Evolutionary conservation across 1,140 invertebrate genomes (phyloP), one percentile per base, ranked within the genome.

Genomic region (Apolygus lucorum): DNA sequence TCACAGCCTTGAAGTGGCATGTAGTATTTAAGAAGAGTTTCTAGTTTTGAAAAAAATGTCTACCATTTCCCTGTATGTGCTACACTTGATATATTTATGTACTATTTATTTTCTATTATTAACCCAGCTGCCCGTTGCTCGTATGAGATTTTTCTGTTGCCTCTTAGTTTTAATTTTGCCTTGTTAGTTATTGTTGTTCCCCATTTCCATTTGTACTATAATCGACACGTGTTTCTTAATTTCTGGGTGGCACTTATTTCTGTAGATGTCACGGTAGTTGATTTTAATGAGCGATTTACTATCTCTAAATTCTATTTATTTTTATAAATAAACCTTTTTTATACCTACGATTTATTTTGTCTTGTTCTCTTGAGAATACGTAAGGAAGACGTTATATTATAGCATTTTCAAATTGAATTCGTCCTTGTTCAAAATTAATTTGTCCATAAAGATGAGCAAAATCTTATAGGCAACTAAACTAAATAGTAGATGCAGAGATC

Each of bases 261-360:
- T 59, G 22, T 14, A 59, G 22, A 17, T 59, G 54, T 59, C 54
- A 59, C 54, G 11, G 54, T 59, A 59, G 54, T 59, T 59, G 54
- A 59, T 22, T 59, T 11, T 59, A 11, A 22, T 14, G 11, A 13
- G 22, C 11, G 22, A 59, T 59, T 11, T 14, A 22, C 54, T 59
- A 59, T 59, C 22, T 59, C 22, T 59, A 59, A 59, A 59, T 14
- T 59, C 54, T 59, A 59, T 59, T 59, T 59, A 59, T 59, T 59
- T 59, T 59, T 59, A 59, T 59, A 59, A 59, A 59, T 59, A 59
- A 59, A 59, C 54, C 22, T 59, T 59, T 59, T 59, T 14, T 59
- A 59, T 22, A 59, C 22, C 34, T 17, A 42, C 34, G 34, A 42
- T 17, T 17, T 42, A 42, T 42, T 42, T 17, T 8, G 34, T 42